These are phyloP conservation scores for Alligator sinensis DNA, from an alignment of 2,113 vertebrate species.

Conservation along the genomic window DNA sequence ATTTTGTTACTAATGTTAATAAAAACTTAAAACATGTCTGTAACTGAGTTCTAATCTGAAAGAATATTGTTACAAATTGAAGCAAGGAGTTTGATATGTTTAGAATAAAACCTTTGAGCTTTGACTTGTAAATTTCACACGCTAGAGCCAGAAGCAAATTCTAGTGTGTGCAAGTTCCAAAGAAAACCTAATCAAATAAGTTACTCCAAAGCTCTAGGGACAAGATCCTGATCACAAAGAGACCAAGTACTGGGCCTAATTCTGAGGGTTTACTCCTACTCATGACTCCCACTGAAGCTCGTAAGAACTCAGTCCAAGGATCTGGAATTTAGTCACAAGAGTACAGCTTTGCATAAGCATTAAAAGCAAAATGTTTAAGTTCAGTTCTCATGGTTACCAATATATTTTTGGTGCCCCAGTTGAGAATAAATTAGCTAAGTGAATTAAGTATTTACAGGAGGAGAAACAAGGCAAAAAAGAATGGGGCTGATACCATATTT, in stretches of 20 bases:
- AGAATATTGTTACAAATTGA: not conserved
- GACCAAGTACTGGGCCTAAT: not conserved
- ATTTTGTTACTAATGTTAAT: not conserved
- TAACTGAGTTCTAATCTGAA: not conserved
- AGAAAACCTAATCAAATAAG: not conserved
- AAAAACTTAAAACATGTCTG: not conserved
- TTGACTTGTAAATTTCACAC: not conserved
- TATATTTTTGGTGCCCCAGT: not conserved
- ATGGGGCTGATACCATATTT: not conserved
- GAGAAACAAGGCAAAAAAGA: not conserved
- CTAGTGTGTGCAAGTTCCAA: not conserved
- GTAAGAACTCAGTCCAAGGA: not conserved
- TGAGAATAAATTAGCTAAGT: not conserved
- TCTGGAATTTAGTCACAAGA: not conserved
- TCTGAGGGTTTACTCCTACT: not conserved
- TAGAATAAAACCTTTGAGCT: not conserved
- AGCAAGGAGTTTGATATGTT: not conserved
- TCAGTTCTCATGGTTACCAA: not conserved
- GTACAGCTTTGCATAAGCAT: not conserved
- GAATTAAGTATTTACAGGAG: conserved; percentile 9
- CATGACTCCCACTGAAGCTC: not conserved
- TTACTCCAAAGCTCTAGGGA: not conserved
- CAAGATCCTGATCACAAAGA: not conserved
- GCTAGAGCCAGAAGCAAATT: not conserved
- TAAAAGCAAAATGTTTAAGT: not conserved